A percentile compares a stretch with the other conserved stretches of the same genome.
These are phyloP conservation scores for Nematostella vectensis DNA, from an alignment of 92 coral and sea anemone genomes.

Conservation along the genomic window DNA sequence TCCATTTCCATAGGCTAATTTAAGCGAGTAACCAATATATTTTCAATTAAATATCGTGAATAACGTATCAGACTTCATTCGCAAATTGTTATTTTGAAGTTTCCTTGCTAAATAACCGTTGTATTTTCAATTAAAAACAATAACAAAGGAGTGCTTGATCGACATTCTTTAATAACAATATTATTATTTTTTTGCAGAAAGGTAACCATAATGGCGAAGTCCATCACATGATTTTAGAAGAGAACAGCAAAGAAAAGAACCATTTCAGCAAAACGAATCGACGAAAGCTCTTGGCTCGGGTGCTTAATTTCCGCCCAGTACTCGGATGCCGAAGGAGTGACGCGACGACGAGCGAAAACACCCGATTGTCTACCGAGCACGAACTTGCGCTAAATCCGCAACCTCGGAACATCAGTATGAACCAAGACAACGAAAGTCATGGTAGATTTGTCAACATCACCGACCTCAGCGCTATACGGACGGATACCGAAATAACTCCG, in stretches of 20 bases:
- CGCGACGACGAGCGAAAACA: background rate
- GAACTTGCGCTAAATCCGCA: background rate
- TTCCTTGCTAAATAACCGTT: too few relatives aligned
- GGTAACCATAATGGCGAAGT: conserved; percentile 16
- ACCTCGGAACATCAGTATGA: background rate
- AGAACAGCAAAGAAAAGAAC: conserved; percentile 9
- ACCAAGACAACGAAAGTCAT: background rate
- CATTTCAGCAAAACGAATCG: conserved; percentile 2
- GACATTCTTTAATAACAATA: too few relatives aligned
- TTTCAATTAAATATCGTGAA: too few relatives aligned
- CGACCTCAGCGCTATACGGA: conserved; percentile 11
- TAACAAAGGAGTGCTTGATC: too few relatives aligned
- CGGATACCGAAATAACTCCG: background rate
- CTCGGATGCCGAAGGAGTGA: conserved; percentile 25
- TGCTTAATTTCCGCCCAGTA: conserved; percentile 22
- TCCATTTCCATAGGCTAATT: too few relatives aligned
- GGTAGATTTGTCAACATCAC: conserved; percentile 25
- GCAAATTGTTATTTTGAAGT: too few relatives aligned
- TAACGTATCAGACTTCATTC: too few relatives aligned
- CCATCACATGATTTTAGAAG: conserved; percentile 7
- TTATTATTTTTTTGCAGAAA: conserved; percentile 6
- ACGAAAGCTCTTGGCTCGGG: conserved; percentile 18
- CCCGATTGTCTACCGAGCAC: conserved; percentile 2
- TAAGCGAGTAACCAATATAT: too few relatives aligned
- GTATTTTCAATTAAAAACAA: too few relatives aligned